Evolutionary conservation across 1,140 invertebrate species (phyloP), one percentile per base, ranked within the genome.

Genomic region (Drosophila trapezifrons): DNA sequence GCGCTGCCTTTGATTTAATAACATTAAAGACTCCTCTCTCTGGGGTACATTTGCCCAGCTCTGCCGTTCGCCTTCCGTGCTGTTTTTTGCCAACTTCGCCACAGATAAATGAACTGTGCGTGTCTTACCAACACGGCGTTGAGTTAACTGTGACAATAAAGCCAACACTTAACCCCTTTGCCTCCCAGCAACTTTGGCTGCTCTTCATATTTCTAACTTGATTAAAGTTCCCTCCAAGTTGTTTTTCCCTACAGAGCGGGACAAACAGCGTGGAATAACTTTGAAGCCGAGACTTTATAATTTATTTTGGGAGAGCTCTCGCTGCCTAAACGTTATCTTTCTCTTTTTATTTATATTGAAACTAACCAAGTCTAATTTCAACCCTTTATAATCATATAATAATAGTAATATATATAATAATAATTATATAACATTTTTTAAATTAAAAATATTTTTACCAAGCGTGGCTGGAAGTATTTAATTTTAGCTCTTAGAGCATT

Each of bases 1-100:
- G 69, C 57, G 40, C 55, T 43, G 29, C 62, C 77, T 55, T 74
- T 75, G 77, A 79, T 79, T 79, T 79, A 79, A 79, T 79, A 79
- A 75, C 65, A 80, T 79, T 79, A 79, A 79, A 63, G 77, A 43
- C 37, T 27, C 22, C 27, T 3, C 17, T 9, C 22, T 65, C 27
- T 46, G 8, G 52, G 18, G 25, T 59, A 22, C 37, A 37, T 37
- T 54, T 54, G 18, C 22, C 12, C 20, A 42, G 22, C 27, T 32
- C n/a, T 6, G 20, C 25, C 17, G 20, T 25, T 43, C 32, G 15
- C 27, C 25, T 4, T 20, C 29, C 8, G 17, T n/a, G 37, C 37
- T n/a, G 51, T 73, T 57, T 27, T 40, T 27, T 22, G 52, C 22
- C 29, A 76, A 76, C 72, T 76, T 57, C 54, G 18, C 25, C 58